Evolutionary conservation across 2,113 vertebrate genomes (phyloP), one percentile per base, ranked within the genome.

Genomic region (Austrofundulus limnaeus): DNA sequence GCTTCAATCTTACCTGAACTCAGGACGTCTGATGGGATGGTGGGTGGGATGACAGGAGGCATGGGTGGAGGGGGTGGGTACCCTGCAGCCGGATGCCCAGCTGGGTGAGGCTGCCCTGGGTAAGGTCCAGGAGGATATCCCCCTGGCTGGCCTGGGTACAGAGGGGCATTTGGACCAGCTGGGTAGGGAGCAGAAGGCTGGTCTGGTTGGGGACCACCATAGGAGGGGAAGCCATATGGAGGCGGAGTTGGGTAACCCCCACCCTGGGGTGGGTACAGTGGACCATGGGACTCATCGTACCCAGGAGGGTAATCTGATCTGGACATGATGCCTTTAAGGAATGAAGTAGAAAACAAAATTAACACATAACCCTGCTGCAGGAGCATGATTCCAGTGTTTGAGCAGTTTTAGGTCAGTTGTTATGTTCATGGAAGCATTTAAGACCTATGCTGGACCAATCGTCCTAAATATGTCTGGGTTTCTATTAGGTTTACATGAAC

Each of bases 271-370:
- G 86, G 77, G 15, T 94, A 92, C 2, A 93, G 71, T 0, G 92
- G 87, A 52, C 91, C 91, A 16, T 67, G 57, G 34, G 75, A 87
- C 56, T 95, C 94, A 1, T 96, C 90, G 0, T 96, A 96, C 0
- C 88, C 77, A 0, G 95, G 95, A 0, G 95, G 96, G 20, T 92
- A 94, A 3, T 83, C 93, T 77, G 95, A 94, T 37, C 85, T 90
- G 0, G 95, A 95, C 95, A 97, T 97, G 50, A 51, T 34, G 39
- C 62, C 83, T 90, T 73, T 20, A 37, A 49, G 37, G 45, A 54
- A 56, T 15, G 14, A 31, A 47, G 58, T 0, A 39, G n/a, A 13
- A 65, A 9, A n/a, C n/a, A 69, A 21, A 39, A 34, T 34, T 34
- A 34, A 34, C 6, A 10, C 31, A 5, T 34, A 8, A 34, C 1